Conservation (phyloP, 1,140 invertebrate species). For the Caenorhabditis elegans region DNA sequence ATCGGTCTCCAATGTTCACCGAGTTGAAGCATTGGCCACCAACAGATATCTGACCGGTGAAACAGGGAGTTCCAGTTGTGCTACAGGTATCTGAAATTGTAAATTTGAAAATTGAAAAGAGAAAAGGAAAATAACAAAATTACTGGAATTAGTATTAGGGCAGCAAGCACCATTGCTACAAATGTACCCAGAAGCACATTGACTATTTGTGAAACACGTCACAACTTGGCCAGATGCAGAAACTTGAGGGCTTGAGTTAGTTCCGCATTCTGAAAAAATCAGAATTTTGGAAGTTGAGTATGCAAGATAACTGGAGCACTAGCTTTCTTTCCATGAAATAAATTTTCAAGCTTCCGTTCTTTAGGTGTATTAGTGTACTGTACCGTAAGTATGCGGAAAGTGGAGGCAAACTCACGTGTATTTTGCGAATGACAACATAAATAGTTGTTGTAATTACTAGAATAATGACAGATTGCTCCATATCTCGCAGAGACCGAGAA, state of each 20-base stretch:
- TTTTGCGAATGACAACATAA: constrained; percentile 1
- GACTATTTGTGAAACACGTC: neutral
- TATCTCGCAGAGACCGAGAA: neutral
- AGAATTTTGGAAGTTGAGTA: too few relatives aligned
- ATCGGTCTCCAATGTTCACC: neutral
- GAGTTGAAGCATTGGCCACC: constrained; percentile 18
- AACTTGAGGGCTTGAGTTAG: constrained; percentile 14
- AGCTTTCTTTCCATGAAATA: too few relatives aligned
- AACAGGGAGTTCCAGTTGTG: neutral
- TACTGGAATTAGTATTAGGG: neutral
- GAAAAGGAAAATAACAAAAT: too few relatives aligned
- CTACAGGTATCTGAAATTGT: neutral
- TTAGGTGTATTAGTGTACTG: too few relatives aligned
- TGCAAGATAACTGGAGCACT: too few relatives aligned
- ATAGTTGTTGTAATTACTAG: neutral
- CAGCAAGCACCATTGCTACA: constrained; percentile 9
- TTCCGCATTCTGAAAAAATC: neutral
- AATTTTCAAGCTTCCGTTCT: too few relatives aligned
- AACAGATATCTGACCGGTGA: neutral
- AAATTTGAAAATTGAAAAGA: too few relatives aligned
- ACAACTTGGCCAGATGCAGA: neutral
- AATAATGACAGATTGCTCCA: neutral
- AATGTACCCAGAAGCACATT: constrained; percentile 4
- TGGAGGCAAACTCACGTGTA: neutral
- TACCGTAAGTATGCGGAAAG: too few relatives aligned